Evolutionary conservation across 2,113 vertebrate species (phyloP).

Genomic region (Emydocephalus ijimae): DNA sequence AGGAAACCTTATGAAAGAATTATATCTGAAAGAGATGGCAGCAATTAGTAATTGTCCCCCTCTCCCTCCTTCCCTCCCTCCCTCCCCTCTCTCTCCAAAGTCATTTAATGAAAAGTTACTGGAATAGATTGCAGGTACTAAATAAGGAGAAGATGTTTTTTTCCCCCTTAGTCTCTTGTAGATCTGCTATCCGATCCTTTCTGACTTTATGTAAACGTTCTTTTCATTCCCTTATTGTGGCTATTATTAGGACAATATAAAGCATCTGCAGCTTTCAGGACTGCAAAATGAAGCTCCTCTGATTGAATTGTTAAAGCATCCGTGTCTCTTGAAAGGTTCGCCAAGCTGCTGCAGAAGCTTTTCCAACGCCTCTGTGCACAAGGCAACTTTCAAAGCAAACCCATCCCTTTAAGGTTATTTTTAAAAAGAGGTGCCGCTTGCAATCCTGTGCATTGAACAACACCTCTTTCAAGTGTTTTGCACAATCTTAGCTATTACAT

Average conservation of each 20-base stretch:
- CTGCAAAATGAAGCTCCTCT: background rate
- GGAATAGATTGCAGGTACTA: background rate
- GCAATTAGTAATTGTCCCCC: background rate
- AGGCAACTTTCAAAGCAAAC: background rate
- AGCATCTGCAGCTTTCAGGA: background rate
- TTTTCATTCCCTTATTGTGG: background rate
- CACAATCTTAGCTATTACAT: background rate
- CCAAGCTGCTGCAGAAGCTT: background rate
- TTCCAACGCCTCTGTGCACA: background rate
- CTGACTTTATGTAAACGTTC: background rate
- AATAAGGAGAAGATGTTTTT: background rate
- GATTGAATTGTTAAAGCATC: background rate
- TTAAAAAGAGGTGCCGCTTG: background rate
- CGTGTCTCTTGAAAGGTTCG: background rate
- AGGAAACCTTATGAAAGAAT: background rate
- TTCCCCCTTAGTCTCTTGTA: background rate
- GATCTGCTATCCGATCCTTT: background rate
- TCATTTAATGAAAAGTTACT: background rate
- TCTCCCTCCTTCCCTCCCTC: too few species aligned
- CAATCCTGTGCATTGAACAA: background rate
- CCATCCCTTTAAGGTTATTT: background rate
- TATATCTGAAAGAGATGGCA: background rate
- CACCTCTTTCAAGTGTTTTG: background rate
- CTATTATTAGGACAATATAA: background rate
- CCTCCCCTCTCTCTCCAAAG: background rate